These are phyloP conservation scores for Cartodere bifasciata DNA, from an alignment of 2,888 invertebrate genomes.

Conservation along the genomic window DNA sequence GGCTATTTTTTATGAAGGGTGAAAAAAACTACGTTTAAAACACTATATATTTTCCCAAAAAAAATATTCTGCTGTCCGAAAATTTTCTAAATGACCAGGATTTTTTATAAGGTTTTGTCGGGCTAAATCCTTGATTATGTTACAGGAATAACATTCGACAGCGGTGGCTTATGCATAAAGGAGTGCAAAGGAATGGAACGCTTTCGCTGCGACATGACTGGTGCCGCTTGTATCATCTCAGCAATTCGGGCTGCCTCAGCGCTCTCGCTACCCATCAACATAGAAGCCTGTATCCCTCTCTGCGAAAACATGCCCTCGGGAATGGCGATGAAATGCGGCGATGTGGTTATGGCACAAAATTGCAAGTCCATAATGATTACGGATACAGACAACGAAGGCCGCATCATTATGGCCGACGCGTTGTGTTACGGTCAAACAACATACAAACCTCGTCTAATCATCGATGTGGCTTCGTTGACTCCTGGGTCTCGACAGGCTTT, in stretches of 20 bases:
- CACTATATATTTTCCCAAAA: too few species aligned
- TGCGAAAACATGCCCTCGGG: slow-evolving; percentile 44
- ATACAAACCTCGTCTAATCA: slow-evolving; percentile 46
- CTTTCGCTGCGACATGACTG: slow-evolving; percentile 46
- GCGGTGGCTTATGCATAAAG: slow-evolving; percentile 33
- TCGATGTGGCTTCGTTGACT: slow-evolving; percentile 61
- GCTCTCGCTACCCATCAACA: slow-evolving; percentile 41
- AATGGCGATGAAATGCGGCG: slow-evolving; percentile 43
- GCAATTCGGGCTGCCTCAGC: slow-evolving; percentile 41
- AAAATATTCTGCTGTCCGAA: too few species aligned
- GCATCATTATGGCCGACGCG: slow-evolving; percentile 30
- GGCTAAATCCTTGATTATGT: too few species aligned
- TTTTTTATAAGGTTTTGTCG: too few species aligned
- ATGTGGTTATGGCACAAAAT: slow-evolving; percentile 37
- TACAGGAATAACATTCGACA: slow-evolving; percentile 48
- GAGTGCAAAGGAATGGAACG: slow-evolving; percentile 29
- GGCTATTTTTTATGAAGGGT: too few species aligned
- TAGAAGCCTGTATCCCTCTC: slow-evolving; percentile 35
- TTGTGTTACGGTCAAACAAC: slow-evolving; percentile 33
- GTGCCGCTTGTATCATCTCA: slow-evolving; percentile 45
- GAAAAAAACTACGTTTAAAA: too few species aligned
- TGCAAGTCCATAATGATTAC: slow-evolving; percentile 50
- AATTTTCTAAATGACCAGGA: too few species aligned
- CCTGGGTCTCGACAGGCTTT: slow-evolving; percentile 41
- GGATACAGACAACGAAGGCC: slow-evolving; percentile 45